phyloP scores from a whole-genome alignment of 2,113 vertebrate species.

The Callorhinus ursinus region DNA sequence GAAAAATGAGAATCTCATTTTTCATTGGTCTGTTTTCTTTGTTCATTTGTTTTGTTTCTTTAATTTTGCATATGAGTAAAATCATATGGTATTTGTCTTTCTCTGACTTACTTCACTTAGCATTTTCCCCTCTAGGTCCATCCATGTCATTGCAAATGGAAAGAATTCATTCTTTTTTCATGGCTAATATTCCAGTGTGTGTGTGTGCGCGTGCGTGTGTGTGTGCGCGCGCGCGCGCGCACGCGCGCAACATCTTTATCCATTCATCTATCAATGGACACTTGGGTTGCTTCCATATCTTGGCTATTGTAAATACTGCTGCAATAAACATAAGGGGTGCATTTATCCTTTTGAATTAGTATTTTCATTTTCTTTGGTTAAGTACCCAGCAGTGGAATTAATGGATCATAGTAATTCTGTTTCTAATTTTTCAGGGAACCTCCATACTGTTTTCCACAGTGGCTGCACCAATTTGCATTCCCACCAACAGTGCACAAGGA shows the following conservation, averaged over 20 bases:
- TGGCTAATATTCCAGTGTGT: background rate
- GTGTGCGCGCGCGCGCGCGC: no score
- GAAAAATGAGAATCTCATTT: background rate
- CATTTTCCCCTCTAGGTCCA: background rate
- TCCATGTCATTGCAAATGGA: background rate
- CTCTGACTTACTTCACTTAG: background rate
- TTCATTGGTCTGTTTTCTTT: background rate
- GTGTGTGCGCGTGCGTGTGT: background rate
- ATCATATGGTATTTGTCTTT: background rate
- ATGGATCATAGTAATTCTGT: background rate
- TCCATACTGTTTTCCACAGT: background rate
- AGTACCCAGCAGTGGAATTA: background rate
- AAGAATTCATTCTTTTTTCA: background rate
- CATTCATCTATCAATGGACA: background rate
- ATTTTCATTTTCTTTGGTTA: background rate
- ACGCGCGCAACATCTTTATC: background rate
- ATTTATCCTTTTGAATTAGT: background rate
- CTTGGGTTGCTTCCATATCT: background rate
- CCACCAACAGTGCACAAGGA: background rate
- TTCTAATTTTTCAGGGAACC: background rate
- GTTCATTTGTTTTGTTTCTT: background rate
- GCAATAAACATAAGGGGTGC: background rate
- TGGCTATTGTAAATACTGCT: background rate
- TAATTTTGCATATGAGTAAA: background rate
- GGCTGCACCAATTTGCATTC: background rate